These are phyloP conservation scores for Ellobium chinense DNA, from an alignment of 2,888 invertebrate species.

Conservation along the genomic window DNA sequence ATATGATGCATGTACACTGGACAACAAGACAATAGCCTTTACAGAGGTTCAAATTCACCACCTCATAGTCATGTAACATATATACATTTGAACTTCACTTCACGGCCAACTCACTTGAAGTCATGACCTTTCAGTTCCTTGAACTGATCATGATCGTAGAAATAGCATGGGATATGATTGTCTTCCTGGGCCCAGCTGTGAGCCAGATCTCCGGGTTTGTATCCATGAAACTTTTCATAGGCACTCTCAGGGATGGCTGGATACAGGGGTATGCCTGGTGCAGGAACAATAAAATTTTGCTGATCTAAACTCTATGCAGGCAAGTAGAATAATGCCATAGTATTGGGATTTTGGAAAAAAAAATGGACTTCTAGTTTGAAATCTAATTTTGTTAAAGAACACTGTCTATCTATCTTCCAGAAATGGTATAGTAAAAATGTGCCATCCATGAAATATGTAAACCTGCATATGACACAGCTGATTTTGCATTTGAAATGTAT, in stretches of 20 bases:
- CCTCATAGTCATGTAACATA: neutral
- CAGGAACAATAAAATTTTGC: neutral
- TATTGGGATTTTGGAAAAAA: too few species aligned
- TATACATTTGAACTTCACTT: neutral
- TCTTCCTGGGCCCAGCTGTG: conserved; percentile 66
- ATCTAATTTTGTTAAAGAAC: too few species aligned
- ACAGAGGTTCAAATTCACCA: neutral
- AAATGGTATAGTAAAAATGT: too few species aligned
- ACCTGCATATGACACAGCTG: too few species aligned
- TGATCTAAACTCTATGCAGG: too few species aligned
- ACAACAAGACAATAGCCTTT: too few species aligned
- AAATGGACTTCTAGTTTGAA: too few species aligned
- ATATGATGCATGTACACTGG: too few species aligned
- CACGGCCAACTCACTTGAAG: conserved; percentile 70
- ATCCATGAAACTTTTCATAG: conserved; percentile 60
- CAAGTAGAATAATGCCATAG: too few species aligned
- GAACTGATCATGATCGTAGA: conserved; percentile 67
- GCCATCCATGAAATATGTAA: too few species aligned
- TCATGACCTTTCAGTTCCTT: conserved; percentile 63
- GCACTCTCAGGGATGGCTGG: conserved; percentile 62
- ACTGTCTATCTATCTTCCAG: too few species aligned
- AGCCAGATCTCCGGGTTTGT: conserved; percentile 67
- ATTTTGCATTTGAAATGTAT: too few species aligned
- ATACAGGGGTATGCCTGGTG: conserved; percentile 45
- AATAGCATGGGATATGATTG: conserved; percentile 67